Evolutionary conservation across 2,797 vertebrate species (phyloP).

Genomic region (Bradypus variegatus): DNA sequence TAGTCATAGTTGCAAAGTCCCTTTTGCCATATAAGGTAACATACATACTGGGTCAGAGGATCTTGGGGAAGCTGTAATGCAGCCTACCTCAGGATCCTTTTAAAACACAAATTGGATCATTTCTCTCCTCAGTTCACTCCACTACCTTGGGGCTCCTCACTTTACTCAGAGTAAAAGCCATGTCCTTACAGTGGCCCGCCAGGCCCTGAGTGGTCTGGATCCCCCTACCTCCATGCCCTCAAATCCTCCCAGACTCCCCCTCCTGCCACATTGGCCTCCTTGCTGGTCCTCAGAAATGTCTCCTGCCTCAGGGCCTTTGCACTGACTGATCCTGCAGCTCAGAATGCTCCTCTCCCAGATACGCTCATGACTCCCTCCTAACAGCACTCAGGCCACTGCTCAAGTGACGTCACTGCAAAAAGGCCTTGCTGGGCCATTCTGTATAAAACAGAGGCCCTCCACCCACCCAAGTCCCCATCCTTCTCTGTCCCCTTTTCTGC

Average conservation of each 20-base stretch:
- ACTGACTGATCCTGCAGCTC: neutral
- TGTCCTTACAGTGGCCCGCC: neutral
- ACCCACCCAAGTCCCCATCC: too few relatives aligned
- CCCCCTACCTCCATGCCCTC: neutral
- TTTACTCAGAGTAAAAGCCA: neutral
- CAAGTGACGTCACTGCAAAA: neutral
- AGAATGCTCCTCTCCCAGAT: neutral
- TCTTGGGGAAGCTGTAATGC: neutral
- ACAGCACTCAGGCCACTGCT: neutral
- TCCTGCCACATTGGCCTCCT: neutral
- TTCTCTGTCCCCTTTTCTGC: neutral
- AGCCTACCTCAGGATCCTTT: neutral
- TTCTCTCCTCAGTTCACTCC: neutral
- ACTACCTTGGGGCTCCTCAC: neutral
- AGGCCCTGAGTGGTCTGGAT: neutral
- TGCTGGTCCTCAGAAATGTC: neutral
- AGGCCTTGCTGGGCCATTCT: too few relatives aligned
- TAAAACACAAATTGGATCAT: neutral
- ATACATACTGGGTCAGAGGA: neutral
- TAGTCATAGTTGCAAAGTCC: neutral
- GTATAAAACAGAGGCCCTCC: neutral
- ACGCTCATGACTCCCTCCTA: neutral
- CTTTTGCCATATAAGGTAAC: neutral
- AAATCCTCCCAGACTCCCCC: neutral
- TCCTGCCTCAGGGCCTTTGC: neutral